Percentiles rank a stretch among this genome's conserved stretches.
These are phyloP conservation scores for Dolichopus griseipennis DNA, from an alignment of 2,888 invertebrate species.

Conservation along the genomic window DNA sequence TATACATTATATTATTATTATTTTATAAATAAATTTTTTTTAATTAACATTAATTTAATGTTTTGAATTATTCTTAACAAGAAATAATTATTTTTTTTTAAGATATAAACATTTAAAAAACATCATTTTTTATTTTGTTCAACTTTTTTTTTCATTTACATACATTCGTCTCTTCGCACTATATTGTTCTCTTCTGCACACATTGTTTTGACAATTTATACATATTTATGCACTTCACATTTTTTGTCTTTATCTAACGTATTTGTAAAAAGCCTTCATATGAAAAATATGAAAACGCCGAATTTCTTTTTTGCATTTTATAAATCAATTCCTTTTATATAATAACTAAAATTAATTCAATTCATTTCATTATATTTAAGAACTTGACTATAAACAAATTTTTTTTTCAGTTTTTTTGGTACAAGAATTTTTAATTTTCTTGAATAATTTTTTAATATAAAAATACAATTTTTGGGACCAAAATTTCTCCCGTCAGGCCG, in stretches of 20 bases:
- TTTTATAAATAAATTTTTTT: not conserved
- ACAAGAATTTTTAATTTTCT: slow-evolving; percentile 9
- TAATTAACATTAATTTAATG: not conserved
- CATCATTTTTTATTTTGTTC: not conserved
- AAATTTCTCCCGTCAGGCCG: slow-evolving; percentile 6
- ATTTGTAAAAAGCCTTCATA: slow-evolving; percentile 1
- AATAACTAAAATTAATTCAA: slow-evolving; percentile 1
- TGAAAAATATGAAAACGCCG: slow-evolving; percentile 6
- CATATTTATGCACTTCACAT: slow-evolving; percentile 1
- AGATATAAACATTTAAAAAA: slow-evolving; percentile 4
- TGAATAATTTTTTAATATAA: slow-evolving; percentile 2
- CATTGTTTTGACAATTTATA: slow-evolving; percentile 6
- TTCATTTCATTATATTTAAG: not conserved
- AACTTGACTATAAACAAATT: not conserved
- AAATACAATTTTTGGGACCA: slow-evolving; percentile 3
- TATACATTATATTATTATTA: not conserved
- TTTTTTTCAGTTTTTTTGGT: slow-evolving; percentile 4
- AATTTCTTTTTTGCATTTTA: slow-evolving; percentile 6
- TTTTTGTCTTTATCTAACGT: slow-evolving; percentile 6
- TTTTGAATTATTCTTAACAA: not conserved
- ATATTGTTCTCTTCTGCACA: slow-evolving; percentile 3
- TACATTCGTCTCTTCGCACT: slow-evolving; percentile 6
- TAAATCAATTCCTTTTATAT: slow-evolving; percentile 6
- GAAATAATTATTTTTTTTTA: not conserved
- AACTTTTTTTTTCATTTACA: slow-evolving; percentile 1